Percentiles rank a stretch among this genome's conserved stretches.
Evolutionary conservation across 2,797 vertebrate species (phyloP).

Genomic region (Pangasius mekongensis): DNA sequence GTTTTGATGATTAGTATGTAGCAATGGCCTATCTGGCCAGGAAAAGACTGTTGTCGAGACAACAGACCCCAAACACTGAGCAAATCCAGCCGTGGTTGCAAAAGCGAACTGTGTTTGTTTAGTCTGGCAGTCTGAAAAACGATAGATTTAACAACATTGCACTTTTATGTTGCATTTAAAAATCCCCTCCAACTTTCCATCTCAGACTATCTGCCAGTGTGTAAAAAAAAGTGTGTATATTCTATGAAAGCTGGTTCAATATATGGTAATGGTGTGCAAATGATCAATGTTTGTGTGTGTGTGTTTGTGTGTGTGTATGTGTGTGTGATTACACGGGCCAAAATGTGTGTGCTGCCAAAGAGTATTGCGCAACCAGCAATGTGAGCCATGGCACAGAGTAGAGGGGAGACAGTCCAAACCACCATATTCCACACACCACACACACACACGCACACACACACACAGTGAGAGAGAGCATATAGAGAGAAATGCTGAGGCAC

Average conservation of each 20-base stretch:
- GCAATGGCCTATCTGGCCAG: slow-evolving; percentile 10
- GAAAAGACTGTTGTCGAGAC: slow-evolving; percentile 27
- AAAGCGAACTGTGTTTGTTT: slow-evolving; percentile 46
- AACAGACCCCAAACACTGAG: slow-evolving; percentile 38
- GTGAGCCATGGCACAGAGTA: slow-evolving; percentile 61
- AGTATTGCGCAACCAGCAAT: slow-evolving; percentile 76
- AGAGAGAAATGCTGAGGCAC: not conserved
- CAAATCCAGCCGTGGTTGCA: slow-evolving; percentile 39
- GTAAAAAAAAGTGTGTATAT: slow-evolving; percentile 6
- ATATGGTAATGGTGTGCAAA: slow-evolving; percentile 16
- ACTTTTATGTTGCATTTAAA: slow-evolving; percentile 41
- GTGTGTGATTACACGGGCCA: slow-evolving; percentile 1
- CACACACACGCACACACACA: slow-evolving; percentile 48
- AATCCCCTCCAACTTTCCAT: slow-evolving; percentile 43
- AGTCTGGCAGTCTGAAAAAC: slow-evolving; percentile 47
- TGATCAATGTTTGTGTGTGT: slow-evolving; percentile 40
- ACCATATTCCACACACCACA: slow-evolving; percentile 62
- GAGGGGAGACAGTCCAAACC: slow-evolving; percentile 65
- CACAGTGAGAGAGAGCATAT: slow-evolving; percentile 39
- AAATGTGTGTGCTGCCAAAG: slow-evolving; percentile 59
- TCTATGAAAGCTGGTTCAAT: not conserved
- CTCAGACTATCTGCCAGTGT: slow-evolving; percentile 3
- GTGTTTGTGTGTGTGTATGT: slow-evolving; percentile 24
- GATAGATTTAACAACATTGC: slow-evolving; percentile 37
- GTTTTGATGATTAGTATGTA: slow-evolving; percentile 22